Base-by-base conservation (phyloP, 2,797 vertebrate genomes). In the Gambelia wislizenii region DNA sequence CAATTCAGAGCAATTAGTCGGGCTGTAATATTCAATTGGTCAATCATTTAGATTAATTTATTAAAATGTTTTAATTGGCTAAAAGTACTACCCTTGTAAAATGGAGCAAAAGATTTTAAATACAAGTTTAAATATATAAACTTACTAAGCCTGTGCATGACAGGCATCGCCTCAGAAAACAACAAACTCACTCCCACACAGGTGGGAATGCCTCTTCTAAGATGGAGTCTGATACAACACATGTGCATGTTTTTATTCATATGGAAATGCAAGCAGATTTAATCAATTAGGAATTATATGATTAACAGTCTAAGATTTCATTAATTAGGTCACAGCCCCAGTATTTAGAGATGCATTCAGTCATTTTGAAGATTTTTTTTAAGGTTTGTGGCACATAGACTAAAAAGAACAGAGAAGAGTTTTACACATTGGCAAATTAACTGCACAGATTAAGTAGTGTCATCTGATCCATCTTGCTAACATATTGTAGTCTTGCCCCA, bases 401-500 rank as follows among this genome's bases (percentile, higher is more conserved):
- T 0, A 91, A 85, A 95, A 80, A 93, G 83, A 52, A 12, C 95
- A 96, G 92, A 81, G 42, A 72, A 42, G 52, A 89, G 42, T 90
- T 92, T 49, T 78, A 87, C 85, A 72, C 4, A 72, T 13, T 87
- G 83, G 59, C 77, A 85, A 87, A 83, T 92, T 42, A 88, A 92
- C 87, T 16, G 22, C 77, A 95, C 90, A 89, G 87, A 91, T 94
- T 93, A 93, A 89, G 87, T 91, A 89, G 85, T 82, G 77, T 87
- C 88, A 89, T 89, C 93, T 3, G 84, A 83, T 92, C 78, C 94
- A 88, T 89, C 95, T 94, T 91, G 88, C 96, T 95, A 96, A 95
- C 76, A 90, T 94, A 96, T 92, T 59, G 93, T 93, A 96, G 95
- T 96, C 91, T 97, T 95, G 97, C 97, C 97, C 96, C 96, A 89